phyloP scores from a whole-genome alignment of 1,140 invertebrate species.

The Heliconius himera region DNA sequence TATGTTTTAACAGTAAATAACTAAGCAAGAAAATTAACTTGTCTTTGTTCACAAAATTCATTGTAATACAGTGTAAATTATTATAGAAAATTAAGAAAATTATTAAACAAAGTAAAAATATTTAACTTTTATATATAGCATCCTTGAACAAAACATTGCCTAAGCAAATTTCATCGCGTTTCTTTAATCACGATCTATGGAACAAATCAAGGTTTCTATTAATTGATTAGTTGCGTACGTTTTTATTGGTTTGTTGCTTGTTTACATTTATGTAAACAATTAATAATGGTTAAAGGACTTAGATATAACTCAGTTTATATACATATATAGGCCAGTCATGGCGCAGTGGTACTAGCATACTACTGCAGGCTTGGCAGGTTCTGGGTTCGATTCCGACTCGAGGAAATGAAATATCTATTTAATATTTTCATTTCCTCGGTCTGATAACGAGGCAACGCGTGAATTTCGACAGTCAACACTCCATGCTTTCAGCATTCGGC shows the following conservation, averaged over 20 bases:
- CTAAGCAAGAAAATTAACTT: too few species aligned
- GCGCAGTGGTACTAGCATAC: too few species aligned
- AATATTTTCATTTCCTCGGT: too few species aligned
- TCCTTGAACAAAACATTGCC: conserved; percentile 8
- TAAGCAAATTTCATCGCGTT: background rate
- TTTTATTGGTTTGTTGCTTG: background rate
- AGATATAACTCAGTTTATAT: background rate
- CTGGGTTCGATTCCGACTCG: too few species aligned
- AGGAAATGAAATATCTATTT: too few species aligned
- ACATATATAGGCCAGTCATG: background rate
- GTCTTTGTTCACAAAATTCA: too few species aligned
- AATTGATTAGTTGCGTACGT: conserved; percentile 20
- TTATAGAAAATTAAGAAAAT: background rate
- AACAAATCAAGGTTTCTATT: conserved; percentile 31
- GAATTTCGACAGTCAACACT: too few species aligned
- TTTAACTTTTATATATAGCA: background rate
- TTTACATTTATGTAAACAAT: background rate
- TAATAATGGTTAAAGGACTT: background rate
- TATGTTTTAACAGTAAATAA: too few species aligned
- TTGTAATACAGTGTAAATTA: too few species aligned
- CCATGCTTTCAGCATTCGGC: too few species aligned
- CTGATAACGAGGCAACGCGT: too few species aligned
- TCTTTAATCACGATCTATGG: conserved; percentile 26
- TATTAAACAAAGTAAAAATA: background rate
- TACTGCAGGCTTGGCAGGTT: too few species aligned